Evolutionary conservation across 2,888 invertebrate species (phyloP).

Genomic region (Chloroclystis v-ata): DNA sequence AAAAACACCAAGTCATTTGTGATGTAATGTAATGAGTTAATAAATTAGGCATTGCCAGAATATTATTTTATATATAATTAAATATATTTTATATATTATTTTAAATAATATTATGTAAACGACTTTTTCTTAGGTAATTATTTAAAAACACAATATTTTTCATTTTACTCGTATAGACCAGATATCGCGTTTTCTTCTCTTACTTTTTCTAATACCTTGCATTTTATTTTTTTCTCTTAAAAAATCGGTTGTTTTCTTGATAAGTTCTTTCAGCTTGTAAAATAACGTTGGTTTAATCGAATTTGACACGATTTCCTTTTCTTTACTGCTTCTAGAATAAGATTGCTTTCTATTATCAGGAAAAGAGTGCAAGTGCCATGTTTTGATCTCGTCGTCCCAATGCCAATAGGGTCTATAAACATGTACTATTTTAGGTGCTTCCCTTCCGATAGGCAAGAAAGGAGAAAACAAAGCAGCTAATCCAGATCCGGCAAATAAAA

Average conservation of each 20-base stretch:
- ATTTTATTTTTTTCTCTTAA: conserved; percentile 33
- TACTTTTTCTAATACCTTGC: conserved; percentile 43
- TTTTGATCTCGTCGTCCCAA: conserved; percentile 77
- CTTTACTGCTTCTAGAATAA: conserved; percentile 37
- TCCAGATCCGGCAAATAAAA: conserved; percentile 80
- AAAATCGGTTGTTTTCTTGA: conserved; percentile 40
- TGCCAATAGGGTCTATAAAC: conserved; percentile 74
- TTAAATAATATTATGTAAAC: no score
- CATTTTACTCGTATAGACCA: conserved; percentile 50
- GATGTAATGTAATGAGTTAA: no score
- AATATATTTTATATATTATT: no score
- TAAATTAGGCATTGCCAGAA: no score
- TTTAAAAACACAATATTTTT: no score
- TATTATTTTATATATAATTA: no score
- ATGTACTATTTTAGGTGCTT: conserved; percentile 58
- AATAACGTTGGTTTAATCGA: conserved; percentile 39
- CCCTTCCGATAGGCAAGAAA: conserved; percentile 74
- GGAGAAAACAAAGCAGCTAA: conserved; percentile 81
- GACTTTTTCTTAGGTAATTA: no score
- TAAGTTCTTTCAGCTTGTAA: conserved; percentile 47
- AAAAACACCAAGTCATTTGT: no score
- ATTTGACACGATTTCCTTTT: conserved; percentile 26
- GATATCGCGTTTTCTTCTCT: conserved; percentile 52
- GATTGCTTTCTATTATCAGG: conserved; percentile 49
- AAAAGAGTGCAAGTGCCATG: conserved; percentile 66